Base-by-base conservation (phyloP, 2,888 invertebrate genomes). In the Zootermopsis nevadensis region DNA sequence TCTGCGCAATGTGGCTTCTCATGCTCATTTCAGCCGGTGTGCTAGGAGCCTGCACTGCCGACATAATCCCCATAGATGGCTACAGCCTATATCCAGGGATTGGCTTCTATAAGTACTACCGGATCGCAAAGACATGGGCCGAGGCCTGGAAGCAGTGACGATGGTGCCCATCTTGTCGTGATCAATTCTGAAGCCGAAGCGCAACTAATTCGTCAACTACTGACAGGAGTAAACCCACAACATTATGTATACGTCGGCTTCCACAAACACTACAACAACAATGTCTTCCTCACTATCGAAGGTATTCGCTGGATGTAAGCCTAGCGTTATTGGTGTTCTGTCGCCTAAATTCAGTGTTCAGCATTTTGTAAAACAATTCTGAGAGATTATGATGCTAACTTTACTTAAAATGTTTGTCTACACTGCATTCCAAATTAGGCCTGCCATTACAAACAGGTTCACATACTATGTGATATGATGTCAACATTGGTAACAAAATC, bases 101-200 rank as follows among this genome's bases (percentile, higher is more conserved):
- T 12, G 81, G 81, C 24, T n/a, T 30, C 30, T 81, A 81, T 69
- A 81, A 81, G 72, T 48, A 69, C 27, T 81, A 69, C 69, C 19
- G 30, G 2, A 35, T 10, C n/a, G 30, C 33, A 22, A 81, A 81
- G 69, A 81, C 67, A 1, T 81, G 81, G 81, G 69, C 66, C 38
- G 81, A 81, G 27, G 81, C 81, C 7, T 81, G 66, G 67, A 67
- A 81, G 42, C 81, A 81, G 30, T 81, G 81, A 22, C 12, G 69
- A 81, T 27, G 38, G 48, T 2, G 38, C 81, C 27, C 81, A 81
- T 67, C 69, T 81, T n/a, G 31, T 69, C 22, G 60, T 69, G n/a
- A 67, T 81, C 42, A 69, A 81, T 38, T 81, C 81, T 30, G 81
- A 67, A 30, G 38, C 35, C 3, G 81, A 81, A 27, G 66, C 60